A percentile compares a stretch with the other conserved stretches of the same genome.
phyloP scores from a whole-genome alignment of 2,113 vertebrate species.

The Balaeniceps rex region DNA sequence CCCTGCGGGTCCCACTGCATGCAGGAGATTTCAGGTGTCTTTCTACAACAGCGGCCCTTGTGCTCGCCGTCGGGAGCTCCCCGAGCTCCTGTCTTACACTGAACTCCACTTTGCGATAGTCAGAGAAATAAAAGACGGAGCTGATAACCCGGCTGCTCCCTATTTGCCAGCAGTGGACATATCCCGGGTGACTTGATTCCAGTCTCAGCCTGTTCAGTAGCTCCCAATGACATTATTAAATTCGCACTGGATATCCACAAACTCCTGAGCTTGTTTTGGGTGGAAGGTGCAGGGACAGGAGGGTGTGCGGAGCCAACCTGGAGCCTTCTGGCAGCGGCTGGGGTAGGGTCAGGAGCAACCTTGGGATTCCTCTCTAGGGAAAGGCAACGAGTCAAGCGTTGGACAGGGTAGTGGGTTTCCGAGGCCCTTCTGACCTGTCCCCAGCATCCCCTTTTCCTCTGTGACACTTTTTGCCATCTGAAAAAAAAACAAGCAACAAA shows the following conservation, averaged over 20 bases:
- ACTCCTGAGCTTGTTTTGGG: background rate
- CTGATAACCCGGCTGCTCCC: background rate
- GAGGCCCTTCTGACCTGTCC: background rate
- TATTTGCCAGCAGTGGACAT: accelerated
- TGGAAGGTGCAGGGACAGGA: background rate
- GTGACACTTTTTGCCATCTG: background rate
- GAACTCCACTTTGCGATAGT: accelerated
- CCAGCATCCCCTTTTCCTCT: background rate
- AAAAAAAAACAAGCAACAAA: background rate
- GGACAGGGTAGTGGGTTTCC: background rate
- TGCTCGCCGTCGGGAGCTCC: background rate
- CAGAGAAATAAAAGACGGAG: background rate
- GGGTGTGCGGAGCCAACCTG: background rate
- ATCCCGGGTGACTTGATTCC: background rate
- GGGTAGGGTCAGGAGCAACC: background rate
- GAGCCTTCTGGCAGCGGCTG: background rate
- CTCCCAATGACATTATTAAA: background rate
- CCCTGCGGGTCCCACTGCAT: background rate
- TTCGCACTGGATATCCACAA: background rate
- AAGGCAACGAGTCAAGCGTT: background rate
- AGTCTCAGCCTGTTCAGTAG: background rate
- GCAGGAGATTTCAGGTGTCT: background rate
- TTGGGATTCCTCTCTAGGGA: background rate
- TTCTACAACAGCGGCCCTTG: background rate
- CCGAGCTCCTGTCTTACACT: accelerated